Percentiles rank a stretch among this genome's conserved stretches.
Evolutionary conservation across 2,888 invertebrate genomes (phyloP).

Genomic region (Branchipolynoe longqiensis): DNA sequence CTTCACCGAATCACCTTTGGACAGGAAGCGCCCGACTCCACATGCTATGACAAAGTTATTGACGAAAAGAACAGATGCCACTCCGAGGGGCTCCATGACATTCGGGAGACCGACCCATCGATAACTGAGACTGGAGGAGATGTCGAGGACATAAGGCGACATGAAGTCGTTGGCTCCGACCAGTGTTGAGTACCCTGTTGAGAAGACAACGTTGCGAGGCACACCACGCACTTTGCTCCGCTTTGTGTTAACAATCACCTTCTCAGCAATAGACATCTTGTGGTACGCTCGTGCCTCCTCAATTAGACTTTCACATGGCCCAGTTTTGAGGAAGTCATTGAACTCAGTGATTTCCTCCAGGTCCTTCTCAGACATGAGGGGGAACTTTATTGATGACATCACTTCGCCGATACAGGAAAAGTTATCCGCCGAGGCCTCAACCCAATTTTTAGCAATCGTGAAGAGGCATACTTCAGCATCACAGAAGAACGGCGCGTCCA

Average conservation of each 20-base stretch:
- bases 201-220: neutral
- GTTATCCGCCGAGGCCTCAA: slow-evolving; percentile 1
- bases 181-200: neutral
- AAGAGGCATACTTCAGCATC: neutral
- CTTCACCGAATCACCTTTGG: neutral
- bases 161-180: slow-evolving; percentile 25
- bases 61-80: slow-evolving; percentile 14
- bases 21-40: slow-evolving; percentile 24
- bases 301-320: neutral
- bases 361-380: slow-evolving; percentile 17
- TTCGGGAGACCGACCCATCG: slow-evolving; percentile 1
- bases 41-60: slow-evolving; percentile 19
- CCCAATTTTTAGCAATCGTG: slow-evolving; percentile 19
- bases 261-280: neutral
- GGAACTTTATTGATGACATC: slow-evolving; percentile 2
- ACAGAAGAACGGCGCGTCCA: neutral
- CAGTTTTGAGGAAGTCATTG: neutral
- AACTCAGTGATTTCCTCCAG: neutral
- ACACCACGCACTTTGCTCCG: neutral
- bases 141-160: slow-evolving; percentile 7
- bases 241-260: neutral
- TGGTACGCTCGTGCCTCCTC: slow-evolving; percentile 11
- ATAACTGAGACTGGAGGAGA: slow-evolving; percentile 1
- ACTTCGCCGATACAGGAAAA: neutral
- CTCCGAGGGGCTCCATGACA: neutral